phyloP scores from a whole-genome alignment of 2,888 invertebrate genomes.

The Spodoptera picta region DNA sequence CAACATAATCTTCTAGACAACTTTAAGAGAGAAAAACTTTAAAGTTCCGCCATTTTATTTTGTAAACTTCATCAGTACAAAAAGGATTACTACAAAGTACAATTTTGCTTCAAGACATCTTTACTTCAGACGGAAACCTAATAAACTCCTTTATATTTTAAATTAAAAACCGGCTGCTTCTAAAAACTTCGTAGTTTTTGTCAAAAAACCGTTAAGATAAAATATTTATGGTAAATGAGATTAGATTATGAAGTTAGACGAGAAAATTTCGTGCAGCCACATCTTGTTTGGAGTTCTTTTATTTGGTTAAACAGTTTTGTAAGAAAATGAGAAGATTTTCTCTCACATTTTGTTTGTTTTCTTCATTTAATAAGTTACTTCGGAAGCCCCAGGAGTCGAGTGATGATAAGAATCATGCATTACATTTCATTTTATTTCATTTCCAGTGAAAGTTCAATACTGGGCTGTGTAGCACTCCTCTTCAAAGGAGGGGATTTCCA shows the following conservation, averaged over 20 bases:
- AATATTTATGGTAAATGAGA: slow-evolving; percentile 6
- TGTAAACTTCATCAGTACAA: slow-evolving; percentile 37
- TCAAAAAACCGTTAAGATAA: not conserved
- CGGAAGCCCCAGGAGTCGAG: too few species aligned
- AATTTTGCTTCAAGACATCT: slow-evolving; percentile 26
- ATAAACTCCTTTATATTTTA: slow-evolving; percentile 11
- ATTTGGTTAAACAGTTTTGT: not conserved
- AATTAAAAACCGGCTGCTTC: slow-evolving; percentile 17
- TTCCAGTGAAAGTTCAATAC: too few species aligned
- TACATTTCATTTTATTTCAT: too few species aligned
- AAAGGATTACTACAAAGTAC: slow-evolving; percentile 35
- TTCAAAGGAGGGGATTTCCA: too few species aligned
- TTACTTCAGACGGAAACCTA: too few species aligned
- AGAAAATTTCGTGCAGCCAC: not conserved
- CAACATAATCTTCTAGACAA: slow-evolving; percentile 29
- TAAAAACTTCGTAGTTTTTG: not conserved
- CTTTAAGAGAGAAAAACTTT: slow-evolving; percentile 27
- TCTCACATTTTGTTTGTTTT: too few species aligned
- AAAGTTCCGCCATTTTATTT: slow-evolving; percentile 36
- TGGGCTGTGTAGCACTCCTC: too few species aligned
- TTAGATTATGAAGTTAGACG: not conserved
- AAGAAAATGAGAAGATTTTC: not conserved
- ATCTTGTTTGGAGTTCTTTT: not conserved
- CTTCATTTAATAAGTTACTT: too few species aligned
- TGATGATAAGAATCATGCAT: too few species aligned